Evolutionary conservation across 2,888 invertebrate species (phyloP).

Genomic region (Cataglyphis altisquamis): DNA sequence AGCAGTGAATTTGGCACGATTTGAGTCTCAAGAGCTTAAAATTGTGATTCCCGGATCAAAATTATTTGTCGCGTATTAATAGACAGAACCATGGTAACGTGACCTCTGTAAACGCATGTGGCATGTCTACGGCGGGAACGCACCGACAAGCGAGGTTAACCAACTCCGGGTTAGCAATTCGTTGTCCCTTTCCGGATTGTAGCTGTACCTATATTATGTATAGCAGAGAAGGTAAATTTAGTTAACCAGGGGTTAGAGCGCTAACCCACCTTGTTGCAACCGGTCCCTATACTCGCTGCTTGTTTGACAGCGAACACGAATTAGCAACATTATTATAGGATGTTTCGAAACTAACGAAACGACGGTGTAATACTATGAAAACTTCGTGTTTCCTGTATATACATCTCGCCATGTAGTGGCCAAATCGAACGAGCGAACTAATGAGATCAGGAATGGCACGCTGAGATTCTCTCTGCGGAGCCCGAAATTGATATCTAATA

Average conservation of each 20-base stretch:
- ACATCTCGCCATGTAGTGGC: background rate
- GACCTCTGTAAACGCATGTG: conserved; percentile 47
- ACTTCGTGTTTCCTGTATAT: conserved; percentile 30
- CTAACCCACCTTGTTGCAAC: conserved; percentile 54
- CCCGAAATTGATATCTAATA: background rate
- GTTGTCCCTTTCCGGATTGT: conserved; percentile 54
- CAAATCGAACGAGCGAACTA: conserved; percentile 35
- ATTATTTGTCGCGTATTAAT: conserved; percentile 41
- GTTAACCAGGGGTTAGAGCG: conserved; percentile 53
- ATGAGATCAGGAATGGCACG: conserved; percentile 6
- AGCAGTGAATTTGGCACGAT: background rate
- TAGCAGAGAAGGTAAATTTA: conserved; percentile 54
- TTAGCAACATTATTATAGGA: conserved; percentile 57
- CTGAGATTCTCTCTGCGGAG: background rate
- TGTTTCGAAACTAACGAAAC: conserved; percentile 55
- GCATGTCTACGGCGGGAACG: conserved; percentile 43
- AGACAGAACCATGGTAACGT: conserved; percentile 44
- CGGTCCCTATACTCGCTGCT: conserved; percentile 39
- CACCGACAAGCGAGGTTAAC: conserved; percentile 46
- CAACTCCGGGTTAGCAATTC: conserved; percentile 51
- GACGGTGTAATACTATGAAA: conserved; percentile 45
- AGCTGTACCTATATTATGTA: conserved; percentile 49
- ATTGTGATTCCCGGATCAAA: conserved; percentile 35
- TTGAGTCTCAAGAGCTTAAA: conserved; percentile 6
- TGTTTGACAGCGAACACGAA: conserved; percentile 55